Base-by-base conservation (phyloP, 1,140 invertebrate species). In the Xylocopa sonorina region DNA sequence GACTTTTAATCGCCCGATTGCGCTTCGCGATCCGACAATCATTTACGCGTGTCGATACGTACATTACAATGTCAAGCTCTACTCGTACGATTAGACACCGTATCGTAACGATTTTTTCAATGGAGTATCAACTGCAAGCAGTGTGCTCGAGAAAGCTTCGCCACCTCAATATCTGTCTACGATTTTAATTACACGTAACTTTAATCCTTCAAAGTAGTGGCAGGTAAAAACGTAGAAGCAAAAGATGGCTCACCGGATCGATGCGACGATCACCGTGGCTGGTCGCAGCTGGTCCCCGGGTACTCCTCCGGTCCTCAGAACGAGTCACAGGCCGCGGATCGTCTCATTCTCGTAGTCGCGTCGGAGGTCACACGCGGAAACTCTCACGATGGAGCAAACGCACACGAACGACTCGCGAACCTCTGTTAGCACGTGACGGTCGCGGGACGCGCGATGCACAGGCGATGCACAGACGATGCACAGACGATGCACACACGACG, bases 391-490 rank as follows among this genome's bases (percentile, higher is more conserved):
- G n/a, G 4, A 14, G 21, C 2, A n/a, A 14, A 18, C 34, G 48
- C 57, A 21, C 21, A 46, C 68, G 46, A 50, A 24, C 27, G 29
- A 46, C 18, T 50, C 46, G 16, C 60, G 55, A 51, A 34, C 27
- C 41, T 43, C 48, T 32, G 64, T 71, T 78, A 82, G 72, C 81
- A 83, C 81, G 81, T 73, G 83, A 51, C 18, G 64, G 63, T 81
- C 78, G 83, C 80, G 72, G 58, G 67, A 68, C 62, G 76, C 72
- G 78, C 84, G 78, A 38, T n/a, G n/a, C n/a, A n/a, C 32, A 7
- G 7, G 10, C 80, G 84, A 81, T 78, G 69, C 75, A 81, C 81
- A 85, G 80, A 80, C 75, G 81, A 84, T 75, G 71, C 83, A n/a
- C 32, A 7, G 7, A 21, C 80, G 84, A 81, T 78, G 69, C 75